Evolutionary conservation across 2,113 vertebrate species (phyloP).

Genomic region (Zootoca vivipara): DNA sequence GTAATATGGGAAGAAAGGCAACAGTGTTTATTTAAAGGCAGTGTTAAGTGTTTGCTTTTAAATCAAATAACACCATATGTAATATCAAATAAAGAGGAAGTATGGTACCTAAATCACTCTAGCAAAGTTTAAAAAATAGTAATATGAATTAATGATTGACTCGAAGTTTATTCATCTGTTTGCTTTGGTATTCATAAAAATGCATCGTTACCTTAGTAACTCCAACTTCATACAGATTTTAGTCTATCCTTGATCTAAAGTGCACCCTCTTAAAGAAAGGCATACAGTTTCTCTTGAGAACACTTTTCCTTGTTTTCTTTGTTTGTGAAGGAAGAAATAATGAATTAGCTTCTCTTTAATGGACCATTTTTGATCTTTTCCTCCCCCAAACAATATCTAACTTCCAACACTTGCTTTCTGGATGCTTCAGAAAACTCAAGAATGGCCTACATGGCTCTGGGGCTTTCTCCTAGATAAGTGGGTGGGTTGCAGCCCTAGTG

Average conservation of each 20-base stretch:
- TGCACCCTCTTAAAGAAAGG: constrained; percentile 70
- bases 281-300: constrained; percentile 46
- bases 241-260: constrained; percentile 61
- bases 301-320: constrained; percentile 39
- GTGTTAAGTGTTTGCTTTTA: constrained; percentile 74
- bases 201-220: constrained; percentile 69
- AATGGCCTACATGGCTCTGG: background rate
- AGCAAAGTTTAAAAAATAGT: constrained; percentile 58
- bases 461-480: background rate
- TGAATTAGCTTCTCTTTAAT: constrained; percentile 51
- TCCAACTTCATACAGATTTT: constrained; percentile 51
- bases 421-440: too few relatives aligned
- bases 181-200: constrained; percentile 60
- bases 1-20: constrained; percentile 39
- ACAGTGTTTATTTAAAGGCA: constrained; percentile 55
- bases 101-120: constrained; percentile 60
- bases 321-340: constrained; percentile 71
- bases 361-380: constrained; percentile 53
- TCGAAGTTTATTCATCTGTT: constrained; percentile 65
- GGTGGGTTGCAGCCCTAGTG: background rate
- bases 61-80: constrained; percentile 73
- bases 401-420: constrained; percentile 16
- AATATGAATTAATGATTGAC: constrained; percentile 81
- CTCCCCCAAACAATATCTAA: constrained; percentile 8
- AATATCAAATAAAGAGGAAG: constrained; percentile 66